A percentile compares a stretch with the other conserved stretches of the same genome.
Evolutionary conservation across 2,888 invertebrate genomes (phyloP).

Genomic region (Yponomeuta cagnagella): DNA sequence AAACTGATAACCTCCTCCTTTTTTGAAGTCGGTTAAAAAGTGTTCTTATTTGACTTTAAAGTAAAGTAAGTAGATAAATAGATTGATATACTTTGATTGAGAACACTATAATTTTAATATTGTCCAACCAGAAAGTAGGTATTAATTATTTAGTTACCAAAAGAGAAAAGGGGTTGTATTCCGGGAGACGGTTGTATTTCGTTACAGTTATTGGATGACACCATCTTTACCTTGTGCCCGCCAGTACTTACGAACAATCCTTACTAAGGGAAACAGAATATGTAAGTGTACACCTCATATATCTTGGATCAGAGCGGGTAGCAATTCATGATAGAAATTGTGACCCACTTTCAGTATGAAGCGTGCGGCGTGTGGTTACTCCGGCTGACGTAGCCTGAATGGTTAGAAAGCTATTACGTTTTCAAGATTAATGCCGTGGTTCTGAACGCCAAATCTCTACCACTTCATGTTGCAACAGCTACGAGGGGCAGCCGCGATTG

Average conservation of each 20-base stretch:
- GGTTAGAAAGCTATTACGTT: background rate
- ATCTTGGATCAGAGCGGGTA: slow-evolving; percentile 41
- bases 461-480: background rate
- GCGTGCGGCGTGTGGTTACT: background rate
- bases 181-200: no score
- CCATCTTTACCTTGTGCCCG: background rate
- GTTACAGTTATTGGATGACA: no score
- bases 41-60: no score
- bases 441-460: background rate
- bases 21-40: no score
- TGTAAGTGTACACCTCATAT: slow-evolving; percentile 56
- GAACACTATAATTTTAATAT: no score
- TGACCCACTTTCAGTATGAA: background rate
- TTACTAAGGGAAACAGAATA: slow-evolving; percentile 54
- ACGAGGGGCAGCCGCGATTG: no score
- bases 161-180: no score
- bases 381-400: background rate
- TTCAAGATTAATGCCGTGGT: background rate
- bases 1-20: no score
- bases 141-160: no score
- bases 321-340: slow-evolving; percentile 6
- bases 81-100: no score
- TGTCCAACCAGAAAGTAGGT: no score
- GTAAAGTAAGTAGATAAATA: no score
- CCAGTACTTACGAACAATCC: slow-evolving; percentile 1